These are phyloP conservation scores for Theretra japonica DNA, from an alignment of 2,888 invertebrate genomes.

Conservation along the genomic window DNA sequence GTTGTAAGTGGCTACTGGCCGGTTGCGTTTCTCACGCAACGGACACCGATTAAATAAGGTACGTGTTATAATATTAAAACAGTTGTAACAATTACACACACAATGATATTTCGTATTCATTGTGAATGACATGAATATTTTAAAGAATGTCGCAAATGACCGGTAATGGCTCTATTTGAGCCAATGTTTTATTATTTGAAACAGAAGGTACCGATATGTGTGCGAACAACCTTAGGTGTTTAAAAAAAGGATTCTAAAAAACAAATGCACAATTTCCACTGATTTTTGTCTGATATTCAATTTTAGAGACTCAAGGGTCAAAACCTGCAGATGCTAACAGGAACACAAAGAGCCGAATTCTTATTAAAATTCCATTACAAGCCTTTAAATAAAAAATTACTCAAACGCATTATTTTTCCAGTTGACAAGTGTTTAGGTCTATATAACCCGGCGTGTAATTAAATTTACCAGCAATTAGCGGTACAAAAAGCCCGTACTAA, in stretches of 20 bases:
- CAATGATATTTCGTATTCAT: conserved; percentile 33
- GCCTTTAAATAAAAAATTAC: too few species aligned
- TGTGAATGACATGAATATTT: conserved; percentile 25
- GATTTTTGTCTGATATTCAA: too few species aligned
- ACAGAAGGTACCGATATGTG: background rate
- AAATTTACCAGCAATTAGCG: conserved; percentile 52
- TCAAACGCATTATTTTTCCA: background rate
- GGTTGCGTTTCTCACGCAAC: conserved; percentile 83
- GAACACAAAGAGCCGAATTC: too few species aligned
- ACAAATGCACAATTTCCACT: background rate
- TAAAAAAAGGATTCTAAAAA: background rate
- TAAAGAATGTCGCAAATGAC: conserved; percentile 24
- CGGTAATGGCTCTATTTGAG: conserved; percentile 22
- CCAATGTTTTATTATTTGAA: conserved; percentile 10
- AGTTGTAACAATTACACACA: conserved; percentile 41
- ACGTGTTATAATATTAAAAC: conserved; percentile 75
- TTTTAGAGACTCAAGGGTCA: too few species aligned
- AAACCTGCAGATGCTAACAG: too few species aligned
- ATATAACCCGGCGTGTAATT: background rate
- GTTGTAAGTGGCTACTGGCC: conserved; percentile 62
- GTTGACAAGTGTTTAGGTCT: conserved; percentile 2
- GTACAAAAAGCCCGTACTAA: conserved; percentile 59
- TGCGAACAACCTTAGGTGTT: background rate
- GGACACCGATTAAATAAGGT: conserved; percentile 75
- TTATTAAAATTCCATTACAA: too few species aligned